Conservation (phyloP, 1,140 invertebrate species). For the Branchinecta lindahli region DNA sequence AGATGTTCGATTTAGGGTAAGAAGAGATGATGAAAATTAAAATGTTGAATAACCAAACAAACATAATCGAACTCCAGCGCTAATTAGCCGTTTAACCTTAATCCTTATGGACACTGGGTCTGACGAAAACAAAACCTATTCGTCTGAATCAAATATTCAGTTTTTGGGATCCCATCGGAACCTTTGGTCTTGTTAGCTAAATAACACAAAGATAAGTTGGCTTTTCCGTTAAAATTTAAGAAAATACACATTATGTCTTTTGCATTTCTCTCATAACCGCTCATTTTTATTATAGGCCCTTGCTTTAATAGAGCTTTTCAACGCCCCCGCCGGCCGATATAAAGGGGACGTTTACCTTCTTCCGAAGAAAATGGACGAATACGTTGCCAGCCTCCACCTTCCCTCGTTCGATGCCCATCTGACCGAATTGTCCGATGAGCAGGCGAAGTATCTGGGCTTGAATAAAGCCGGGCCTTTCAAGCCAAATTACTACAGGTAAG, state of each 20-base stretch:
- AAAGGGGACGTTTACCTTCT: slow-evolving; percentile 93
- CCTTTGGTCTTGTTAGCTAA: too few species aligned
- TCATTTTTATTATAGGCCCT: slow-evolving; percentile 42
- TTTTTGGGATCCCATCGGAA: too few species aligned
- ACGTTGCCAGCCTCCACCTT: slow-evolving; percentile 86
- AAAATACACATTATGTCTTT: too few species aligned
- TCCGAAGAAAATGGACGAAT: slow-evolving; percentile 99
- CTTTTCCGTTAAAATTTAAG: too few species aligned
- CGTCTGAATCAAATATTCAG: too few species aligned
- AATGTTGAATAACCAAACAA: too few species aligned
- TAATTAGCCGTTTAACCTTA: too few species aligned
- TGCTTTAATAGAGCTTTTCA: slow-evolving; percentile 89
- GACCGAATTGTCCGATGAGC: slow-evolving; percentile 88
- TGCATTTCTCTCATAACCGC: too few species aligned
- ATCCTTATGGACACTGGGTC: too few species aligned
- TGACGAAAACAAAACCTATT: background rate
- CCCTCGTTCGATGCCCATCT: slow-evolving; percentile 93
- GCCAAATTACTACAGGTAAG: slow-evolving; percentile 89
- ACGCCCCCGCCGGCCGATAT: slow-evolving; percentile 81
- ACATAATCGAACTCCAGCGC: too few species aligned
- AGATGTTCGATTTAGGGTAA: too few species aligned
- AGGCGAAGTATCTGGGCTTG: slow-evolving; percentile 92
- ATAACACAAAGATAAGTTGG: too few species aligned
- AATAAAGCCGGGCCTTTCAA: slow-evolving; percentile 96
- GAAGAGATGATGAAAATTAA: background rate